Evolutionary conservation across 1,140 invertebrate genomes (phyloP), one percentile per base, ranked within the genome.

Genomic region (Muscidifurax raptorellus): DNA sequence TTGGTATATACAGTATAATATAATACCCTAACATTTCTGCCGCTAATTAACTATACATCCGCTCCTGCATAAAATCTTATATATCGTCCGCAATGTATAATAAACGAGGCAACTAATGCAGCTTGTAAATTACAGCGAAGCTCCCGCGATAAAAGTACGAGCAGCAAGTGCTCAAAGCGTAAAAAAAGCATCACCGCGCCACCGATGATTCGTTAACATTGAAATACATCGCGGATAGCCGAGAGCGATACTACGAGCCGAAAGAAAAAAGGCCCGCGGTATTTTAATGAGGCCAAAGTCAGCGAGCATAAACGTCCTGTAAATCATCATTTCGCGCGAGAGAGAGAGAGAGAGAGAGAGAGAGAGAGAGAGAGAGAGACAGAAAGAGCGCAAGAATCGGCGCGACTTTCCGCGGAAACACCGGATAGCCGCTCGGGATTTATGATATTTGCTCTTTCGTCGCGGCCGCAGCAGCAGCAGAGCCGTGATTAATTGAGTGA

Each of bases 261-360:
- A 22, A 72, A 30, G 18, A 47, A 22, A 30, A 76, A 47, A 76
- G 40, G 40, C 3, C 36, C 13, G 27, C 52, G 44, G 90, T 90
- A 91, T 91, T 92, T 92, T 91, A 91, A 91, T 90, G 91, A 91
- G 90, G 88, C 89, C 89, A 90, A 91, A 91, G 90, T 89, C 89
- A 88, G 88, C 87, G 89, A 90, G 90, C n/a, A n/a, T 90, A 90
- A 91, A 91, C 88, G 91, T 91, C 91, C 88, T 90, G 91, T 92
- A 91, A 91, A 92, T 92, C 91, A 92, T 92, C 91, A 92, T 92
- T 90, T 91, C 87, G 74, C 85, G 87, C 86, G 87, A 86, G 86
- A 84, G 87, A 87, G 84, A 81, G 86, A 66, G 36, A 9, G 36
- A 9, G 36, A 12, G 32, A 32, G 32, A 32, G 32, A 32, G 32